Conservation (phyloP, 1,140 invertebrate genomes). For the Drosophila persimilis region DNA sequence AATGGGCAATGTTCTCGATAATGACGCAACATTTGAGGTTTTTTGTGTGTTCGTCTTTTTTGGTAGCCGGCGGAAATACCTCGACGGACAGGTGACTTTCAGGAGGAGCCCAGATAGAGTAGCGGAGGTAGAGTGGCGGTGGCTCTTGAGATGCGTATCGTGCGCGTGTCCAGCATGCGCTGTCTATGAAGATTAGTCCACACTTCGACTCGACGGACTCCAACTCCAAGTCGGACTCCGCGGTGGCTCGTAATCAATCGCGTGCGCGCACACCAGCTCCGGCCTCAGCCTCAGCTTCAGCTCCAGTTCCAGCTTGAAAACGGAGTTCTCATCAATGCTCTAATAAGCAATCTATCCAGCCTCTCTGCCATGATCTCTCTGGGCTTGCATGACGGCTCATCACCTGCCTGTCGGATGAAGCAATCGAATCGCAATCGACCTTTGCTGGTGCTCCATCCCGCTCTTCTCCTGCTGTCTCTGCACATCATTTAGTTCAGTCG, state of each 20-base stretch:
- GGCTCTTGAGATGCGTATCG: constrained; percentile 37
- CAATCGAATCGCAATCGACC: constrained; percentile 63
- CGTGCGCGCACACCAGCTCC: constrained; percentile 50
- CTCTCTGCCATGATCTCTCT: too few relatives aligned
- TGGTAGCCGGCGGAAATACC: constrained; percentile 69
- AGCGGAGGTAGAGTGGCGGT: not conserved
- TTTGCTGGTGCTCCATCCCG: constrained; percentile 28
- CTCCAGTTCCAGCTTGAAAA: constrained; percentile 11
- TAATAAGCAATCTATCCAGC: constrained; percentile 64
- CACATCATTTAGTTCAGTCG: constrained; percentile 39
- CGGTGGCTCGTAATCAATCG: constrained; percentile 67
- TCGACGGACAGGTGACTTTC: constrained; percentile 67
- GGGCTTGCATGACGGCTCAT: constrained; percentile 71
- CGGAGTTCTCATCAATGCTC: constrained; percentile 41
- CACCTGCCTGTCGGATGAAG: constrained; percentile 81
- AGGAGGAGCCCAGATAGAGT: constrained; percentile 16
- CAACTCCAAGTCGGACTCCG: not conserved
- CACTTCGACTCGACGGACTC: constrained; percentile 14
- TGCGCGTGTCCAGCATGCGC: constrained; percentile 71
- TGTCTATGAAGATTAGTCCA: constrained; percentile 70
- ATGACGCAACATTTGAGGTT: constrained; percentile 79
- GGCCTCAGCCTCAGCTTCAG: constrained; percentile 19
- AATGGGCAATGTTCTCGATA: constrained; percentile 57
- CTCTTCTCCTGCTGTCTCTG: constrained; percentile 7
- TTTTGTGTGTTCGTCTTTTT: constrained; percentile 36